Base-by-base conservation (phyloP, 2,888 invertebrate genomes). In the Polyploca ridens region DNA sequence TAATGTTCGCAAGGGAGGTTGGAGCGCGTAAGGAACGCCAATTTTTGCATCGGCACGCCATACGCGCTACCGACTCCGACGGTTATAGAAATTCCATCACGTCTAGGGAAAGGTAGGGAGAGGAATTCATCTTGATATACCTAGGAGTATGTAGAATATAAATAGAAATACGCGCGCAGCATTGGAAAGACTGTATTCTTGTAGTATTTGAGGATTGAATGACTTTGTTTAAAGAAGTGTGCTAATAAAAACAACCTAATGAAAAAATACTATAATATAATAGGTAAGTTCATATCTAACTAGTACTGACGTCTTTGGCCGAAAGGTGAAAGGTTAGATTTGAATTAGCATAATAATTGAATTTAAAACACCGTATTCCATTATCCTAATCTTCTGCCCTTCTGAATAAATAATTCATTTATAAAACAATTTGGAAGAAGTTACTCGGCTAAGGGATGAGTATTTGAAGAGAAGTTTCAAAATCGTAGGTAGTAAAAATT, bases 1-100 rank as follows among this genome's bases (percentile, higher is more conserved):
- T 16, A 54, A 61, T 44, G 41, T 61, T 44, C 7, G 59, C 62
- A 14, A 41, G 46, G 5, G 57, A 59, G 54, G 38, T 62, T 27
- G 41, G 66, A 74, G 63, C 66, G 66, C 68, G 75, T 62, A 5
- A 35, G 72, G 78, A 73, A 81, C 76, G 81, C 71, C 72, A 76
- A 78, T 81, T 83, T 83, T 82, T 82, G 77, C 81, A 81, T 83
- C 69, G 80, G 83, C 76, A 82, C 73, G 78, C 67, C 66, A 63
- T 64, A 33, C 62, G 68, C 61, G 62, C 63, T 67, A 69, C 64
- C 72, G 69, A 3, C 41, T 1, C 66, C 69, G 70, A 75, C 72
- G 61, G 44, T 81, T 74, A 80, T 81, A 76, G 74, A 76, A 78
- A 82, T 82, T 82, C 83, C 79, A 71, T 76, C 78, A 74, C 54